Evolutionary conservation across 2,797 vertebrate genomes (phyloP).

Genomic region (Brachymystax lenok): DNA sequence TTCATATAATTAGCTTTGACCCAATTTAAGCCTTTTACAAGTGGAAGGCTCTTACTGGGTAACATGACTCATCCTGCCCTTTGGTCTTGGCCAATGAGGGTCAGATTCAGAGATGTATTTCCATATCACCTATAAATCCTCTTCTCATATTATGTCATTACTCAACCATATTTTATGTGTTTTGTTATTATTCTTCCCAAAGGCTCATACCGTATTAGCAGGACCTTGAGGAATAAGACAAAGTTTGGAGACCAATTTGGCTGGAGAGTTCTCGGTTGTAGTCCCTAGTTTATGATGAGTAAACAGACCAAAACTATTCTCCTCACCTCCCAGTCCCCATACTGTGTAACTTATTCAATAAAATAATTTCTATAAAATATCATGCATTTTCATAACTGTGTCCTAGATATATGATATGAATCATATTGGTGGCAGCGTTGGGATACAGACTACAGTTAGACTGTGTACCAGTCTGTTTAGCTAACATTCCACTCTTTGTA

Average conservation of each 20-base stretch:
- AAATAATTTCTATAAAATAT: slow-evolving; percentile 69
- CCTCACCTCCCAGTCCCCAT: slow-evolving; percentile 53
- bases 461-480: too few relatives aligned
- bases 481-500: too few relatives aligned
- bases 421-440: background rate
- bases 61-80: background rate
- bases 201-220: slow-evolving; percentile 37
- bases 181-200: slow-evolving; percentile 25
- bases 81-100: background rate
- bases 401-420: background rate
- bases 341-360: slow-evolving; percentile 73
- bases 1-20: background rate
- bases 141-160: slow-evolving; percentile 12
- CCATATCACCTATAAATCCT: background rate
- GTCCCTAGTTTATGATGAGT: slow-evolving; percentile 39
- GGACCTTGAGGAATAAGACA: slow-evolving; percentile 34
- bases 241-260: slow-evolving; percentile 18
- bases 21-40: background rate
- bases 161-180: slow-evolving; percentile 20
- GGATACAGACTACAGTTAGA: too few relatives aligned
- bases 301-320: slow-evolving; percentile 44
- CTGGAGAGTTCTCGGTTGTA: slow-evolving; percentile 13
- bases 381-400: background rate
- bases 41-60: background rate
- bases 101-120: background rate